Base-by-base conservation (phyloP, 2,113 vertebrate species). In the Okapia johnstoni region DNA sequence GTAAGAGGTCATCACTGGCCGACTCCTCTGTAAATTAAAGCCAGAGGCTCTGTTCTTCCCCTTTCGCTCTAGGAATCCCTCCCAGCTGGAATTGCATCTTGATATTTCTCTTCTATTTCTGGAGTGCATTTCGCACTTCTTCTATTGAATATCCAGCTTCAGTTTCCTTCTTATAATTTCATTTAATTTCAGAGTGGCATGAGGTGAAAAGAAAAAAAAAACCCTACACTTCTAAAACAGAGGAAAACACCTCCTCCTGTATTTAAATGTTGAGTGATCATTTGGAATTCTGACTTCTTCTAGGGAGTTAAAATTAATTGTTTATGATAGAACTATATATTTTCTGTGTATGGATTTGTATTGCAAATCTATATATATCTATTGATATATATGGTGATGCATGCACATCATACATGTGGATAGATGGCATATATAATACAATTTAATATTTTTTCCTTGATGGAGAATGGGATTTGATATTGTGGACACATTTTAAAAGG, bases 161-260 rank as follows among this genome's bases (percentile, higher is more conserved):
- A 70, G 96, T 97, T 98, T 98, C 87, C 94, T 89, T 93, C 48
- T 66, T 89, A 85, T 46, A 95, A 93, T 94, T 97, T 77, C 86
- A 94, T 87, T 96, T 98, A 57, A 84, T 94, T 97, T 96, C 73
- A 93, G 92, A 84, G 63, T 85, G 92, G 33, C 66, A 84, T 85
- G 58, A 80, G 60, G 63, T 40, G 28, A 95, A 84, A 93, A 76
- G 36, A 48, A 26, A 63, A 33, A 89, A 91, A n/a, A 6, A 57
- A 0, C 36, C 36, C 52, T 80, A 87, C 48, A 86, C 79, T 85
- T 95, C 33, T 46, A 85, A 94, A 97, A 98, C 58, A 98, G 54
- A 93, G 23, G 79, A 88, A 98, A 90, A 7, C 16, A 94, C 19
- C 94, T 94, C 88, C 66, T 79, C 58, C 46, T 79, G 12, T 58